Base-by-base conservation (phyloP, 2,888 invertebrate genomes). In the Dascillus cervinus region DNA sequence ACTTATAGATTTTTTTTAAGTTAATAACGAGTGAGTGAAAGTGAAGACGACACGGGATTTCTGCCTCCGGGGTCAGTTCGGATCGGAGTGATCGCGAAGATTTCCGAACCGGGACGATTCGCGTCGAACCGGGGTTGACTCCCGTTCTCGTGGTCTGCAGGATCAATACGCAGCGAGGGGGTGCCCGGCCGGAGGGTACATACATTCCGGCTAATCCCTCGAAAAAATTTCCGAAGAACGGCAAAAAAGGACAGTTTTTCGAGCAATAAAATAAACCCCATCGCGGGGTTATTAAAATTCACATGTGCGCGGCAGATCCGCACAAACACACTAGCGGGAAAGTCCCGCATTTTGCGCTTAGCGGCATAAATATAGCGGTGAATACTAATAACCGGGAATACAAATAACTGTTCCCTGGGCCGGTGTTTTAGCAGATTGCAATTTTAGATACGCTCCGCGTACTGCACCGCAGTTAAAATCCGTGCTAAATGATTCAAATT, bases 61-160 rank as follows among this genome's bases (percentile, higher is more conserved):
- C n/a, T 39, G 46, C 41, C 40, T 39, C 33, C 32, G 32, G 40
- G 43, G 30, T 29, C 30, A 39, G 46, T 47, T 48, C 46, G 49
- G 55, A 52, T 52, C 53, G 50, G n/a, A 52, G 46, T 40, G 42
- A 44, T 37, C 39, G 39, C 58, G 58, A 58, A 56, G 54, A 53
- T 48, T 53, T 53, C 52, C 58, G 59, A 57, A 39, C 41, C 39
- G 29, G 39, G 44, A 43, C 51, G 51, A 52, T 41, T 38, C 29
- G 36, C 34, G 44, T 46, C 57, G 55, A 55, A 50, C 43, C 41
- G 37, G 37, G 50, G 54, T 55, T 53, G 53, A 52, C 56, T 59
- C 59, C 55, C 54, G 54, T 54, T 50, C 55, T 48, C 49, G 53
- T 53, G 58, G 56, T 53, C 55, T 46, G 52, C 52, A 51, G 56